Base-by-base conservation (phyloP, 1,140 invertebrate genomes). In the Chelonus insularis region DNA sequence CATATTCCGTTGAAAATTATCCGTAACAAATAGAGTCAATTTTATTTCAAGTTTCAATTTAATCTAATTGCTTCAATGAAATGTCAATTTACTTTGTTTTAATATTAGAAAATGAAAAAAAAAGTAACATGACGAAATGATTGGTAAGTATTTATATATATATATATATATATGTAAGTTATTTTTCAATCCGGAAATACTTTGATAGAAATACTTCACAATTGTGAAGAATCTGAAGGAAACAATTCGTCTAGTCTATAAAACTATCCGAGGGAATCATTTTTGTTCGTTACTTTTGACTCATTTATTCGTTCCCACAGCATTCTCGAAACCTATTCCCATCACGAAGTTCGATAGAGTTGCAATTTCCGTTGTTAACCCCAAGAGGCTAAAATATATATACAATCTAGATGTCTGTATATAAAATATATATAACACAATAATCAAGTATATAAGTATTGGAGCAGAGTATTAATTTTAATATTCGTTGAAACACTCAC, bases 341-440 rank as follows among this genome's bases (percentile, higher is more conserved):
- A 43, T 43, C 41, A 55, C 16, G 52, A 39, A 29, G 34, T 16
- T 55, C 36, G 52, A 55, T 55, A 29, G 52, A 55, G 32, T 55
- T 29, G 52, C 52, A 55, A 55, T 55, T 55, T 55, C 52, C 52
- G 36, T 55, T 55, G 36, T 39, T 39, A 36, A 18, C 34, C 34
- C 52, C 18, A 51, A 51, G 52, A 55, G 52, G 34, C 52, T 16
- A 55, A 39, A 29, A 29, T 29, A 18, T 52, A 52, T 18, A 39
- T 37, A 39, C 16, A 55, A 34, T 34, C 32, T 39, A 39, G n/a
- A 39, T 39, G 36, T 39, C n/a, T n/a, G n/a, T n/a, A n/a, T n/a
- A n/a, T n/a, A n/a, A n/a, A n/a, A n/a, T n/a, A 14, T 12, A 39
- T 34, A 1, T 34, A 39, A 11, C n/a, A 12, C 1, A 12, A 1